A percentile compares a stretch with the other conserved stretches of the same genome.
These are phyloP conservation scores for Archegozetes longisetosus DNA, from an alignment of 1,140 invertebrate species.

Conservation along the genomic window DNA sequence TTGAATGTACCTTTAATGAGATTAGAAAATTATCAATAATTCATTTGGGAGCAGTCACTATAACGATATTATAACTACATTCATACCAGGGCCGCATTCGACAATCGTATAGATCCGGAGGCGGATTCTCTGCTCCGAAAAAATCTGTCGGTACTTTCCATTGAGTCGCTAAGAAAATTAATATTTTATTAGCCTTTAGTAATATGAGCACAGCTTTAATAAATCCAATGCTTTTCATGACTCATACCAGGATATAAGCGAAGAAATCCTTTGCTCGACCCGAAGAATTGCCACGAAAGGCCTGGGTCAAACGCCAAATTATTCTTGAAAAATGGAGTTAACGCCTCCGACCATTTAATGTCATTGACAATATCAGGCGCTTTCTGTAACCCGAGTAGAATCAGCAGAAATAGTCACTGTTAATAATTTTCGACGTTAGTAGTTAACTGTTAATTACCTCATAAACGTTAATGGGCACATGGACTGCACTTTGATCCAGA, in stretches of 20 bases:
- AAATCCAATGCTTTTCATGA: too few species aligned
- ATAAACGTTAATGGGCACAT: slow-evolving; percentile 85
- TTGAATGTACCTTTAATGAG: slow-evolving; percentile 54
- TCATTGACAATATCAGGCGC: slow-evolving; percentile 47
- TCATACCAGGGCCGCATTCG: slow-evolving; percentile 60
- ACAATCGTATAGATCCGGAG: slow-evolving; percentile 64
- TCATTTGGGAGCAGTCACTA: too few species aligned
- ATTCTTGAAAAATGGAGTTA: slow-evolving; percentile 65
- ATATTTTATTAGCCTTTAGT: too few species aligned
- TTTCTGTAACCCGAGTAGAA: too few species aligned
- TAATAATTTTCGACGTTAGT: too few species aligned
- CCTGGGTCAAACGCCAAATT: slow-evolving; percentile 75
- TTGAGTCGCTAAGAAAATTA: not conserved
- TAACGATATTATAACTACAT: slow-evolving; percentile 4
- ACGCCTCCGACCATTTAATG: slow-evolving; percentile 65
- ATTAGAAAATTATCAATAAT: slow-evolving; percentile 22
- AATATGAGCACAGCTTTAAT: too few species aligned
- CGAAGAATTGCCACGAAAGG: slow-evolving; percentile 90
- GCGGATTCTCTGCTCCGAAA: not conserved
- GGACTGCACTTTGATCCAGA: slow-evolving; percentile 63
- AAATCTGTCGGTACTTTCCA: not conserved
- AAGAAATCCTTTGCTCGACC: slow-evolving; percentile 75
- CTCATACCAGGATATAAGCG: slow-evolving; percentile 57
- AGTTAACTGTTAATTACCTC: too few species aligned
- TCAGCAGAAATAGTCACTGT: too few species aligned